Percentiles rank a stretch among this genome's conserved stretches.
phyloP scores from a whole-genome alignment of 2,797 vertebrate species.

The Tokudaia tokunoshimensis region DNA sequence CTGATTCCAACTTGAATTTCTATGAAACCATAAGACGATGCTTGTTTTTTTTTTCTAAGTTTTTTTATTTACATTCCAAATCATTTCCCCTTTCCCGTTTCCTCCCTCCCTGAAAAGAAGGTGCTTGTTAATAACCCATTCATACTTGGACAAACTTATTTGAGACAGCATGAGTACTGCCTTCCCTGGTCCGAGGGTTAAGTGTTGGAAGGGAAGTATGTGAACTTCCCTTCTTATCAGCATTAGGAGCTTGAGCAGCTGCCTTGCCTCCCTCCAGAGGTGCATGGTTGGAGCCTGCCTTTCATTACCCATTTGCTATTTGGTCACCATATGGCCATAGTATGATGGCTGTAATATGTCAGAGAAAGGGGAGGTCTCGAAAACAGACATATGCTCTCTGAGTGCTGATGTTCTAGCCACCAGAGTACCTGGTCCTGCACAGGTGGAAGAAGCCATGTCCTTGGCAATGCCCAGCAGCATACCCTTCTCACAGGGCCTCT shows the following conservation, averaged over 20 bases:
- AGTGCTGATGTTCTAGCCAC: background rate
- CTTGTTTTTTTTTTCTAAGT: background rate
- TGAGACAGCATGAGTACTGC: background rate
- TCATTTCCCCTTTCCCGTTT: no score
- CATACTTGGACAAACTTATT: background rate
- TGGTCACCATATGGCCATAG: background rate
- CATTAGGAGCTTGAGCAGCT: background rate
- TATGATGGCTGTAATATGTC: background rate
- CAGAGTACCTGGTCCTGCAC: accelerated
- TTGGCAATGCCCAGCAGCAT: background rate
- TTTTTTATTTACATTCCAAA: no score
- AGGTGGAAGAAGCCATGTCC: background rate
- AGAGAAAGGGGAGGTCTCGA: background rate
- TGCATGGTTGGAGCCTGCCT: background rate
- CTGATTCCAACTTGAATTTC: background rate
- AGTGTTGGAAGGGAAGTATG: background rate
- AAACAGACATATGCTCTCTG: background rate
- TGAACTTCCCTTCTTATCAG: background rate
- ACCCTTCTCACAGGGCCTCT: constrained; percentile 20
- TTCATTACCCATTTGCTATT: background rate
- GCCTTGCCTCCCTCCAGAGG: background rate
- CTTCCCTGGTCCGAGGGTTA: constrained; percentile 30
- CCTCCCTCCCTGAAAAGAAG: background rate
- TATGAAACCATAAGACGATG: background rate
- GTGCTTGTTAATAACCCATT: constrained; percentile 3